Percentiles rank a stretch among this genome's conserved stretches.
Evolutionary conservation across 2,113 vertebrate species (phyloP).

Genomic region (Salvelinus fontinalis): DNA sequence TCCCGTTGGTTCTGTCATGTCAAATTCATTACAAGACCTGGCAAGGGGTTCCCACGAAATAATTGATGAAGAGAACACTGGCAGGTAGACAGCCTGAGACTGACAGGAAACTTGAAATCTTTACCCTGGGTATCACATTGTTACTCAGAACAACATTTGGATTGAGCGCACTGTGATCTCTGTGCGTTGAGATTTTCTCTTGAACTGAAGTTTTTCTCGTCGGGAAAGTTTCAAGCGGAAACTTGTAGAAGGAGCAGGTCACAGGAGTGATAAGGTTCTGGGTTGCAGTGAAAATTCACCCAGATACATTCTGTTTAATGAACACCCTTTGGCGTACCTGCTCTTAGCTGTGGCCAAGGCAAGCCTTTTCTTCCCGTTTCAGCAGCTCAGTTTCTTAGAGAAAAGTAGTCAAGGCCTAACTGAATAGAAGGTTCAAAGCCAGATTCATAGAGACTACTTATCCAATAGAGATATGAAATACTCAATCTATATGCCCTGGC

Average conservation of each 20-base stretch:
- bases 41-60: slow-evolving; percentile 37
- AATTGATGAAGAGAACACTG: slow-evolving; percentile 34
- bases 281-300: not conserved
- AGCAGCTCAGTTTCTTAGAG: not conserved
- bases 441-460: slow-evolving; percentile 3
- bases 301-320: not conserved
- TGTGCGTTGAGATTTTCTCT: slow-evolving; percentile 38
- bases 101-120: slow-evolving; percentile 40
- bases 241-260: not conserved
- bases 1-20: not conserved
- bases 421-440: not conserved
- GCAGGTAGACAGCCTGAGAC: slow-evolving; percentile 14
- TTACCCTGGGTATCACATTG: slow-evolving; percentile 47
- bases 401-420: slow-evolving; percentile 13
- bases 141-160: slow-evolving; percentile 35
- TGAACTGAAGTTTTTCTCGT: slow-evolving; percentile 54
- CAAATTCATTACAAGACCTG: slow-evolving; percentile 14
- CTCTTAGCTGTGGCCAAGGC: not conserved
- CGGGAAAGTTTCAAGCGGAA: slow-evolving; percentile 16
- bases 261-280: no score
- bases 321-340: not conserved
- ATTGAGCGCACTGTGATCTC: slow-evolving; percentile 47
- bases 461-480: not conserved
- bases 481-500: not conserved
- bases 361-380: not conserved